Base-by-base conservation (phyloP, 2,797 vertebrate genomes). In the Myotis daubentonii region DNA sequence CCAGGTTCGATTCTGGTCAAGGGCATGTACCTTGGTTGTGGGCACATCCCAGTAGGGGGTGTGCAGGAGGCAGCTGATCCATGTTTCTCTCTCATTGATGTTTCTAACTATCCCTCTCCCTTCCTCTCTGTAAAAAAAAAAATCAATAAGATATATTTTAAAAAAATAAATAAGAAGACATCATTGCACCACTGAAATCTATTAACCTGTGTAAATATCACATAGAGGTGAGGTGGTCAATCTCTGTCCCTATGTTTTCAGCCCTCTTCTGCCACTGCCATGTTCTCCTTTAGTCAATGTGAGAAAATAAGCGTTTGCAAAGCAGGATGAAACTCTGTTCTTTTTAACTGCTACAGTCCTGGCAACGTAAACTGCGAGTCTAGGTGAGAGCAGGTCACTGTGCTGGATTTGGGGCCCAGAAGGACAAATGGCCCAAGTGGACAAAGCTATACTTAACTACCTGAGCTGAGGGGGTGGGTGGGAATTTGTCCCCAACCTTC, bases 291-390 rank as follows among this genome's bases (percentile, higher is more conserved):
- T 72, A 55, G 33, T 33, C 33, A 66, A 44, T 60, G 33, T 66
- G 38, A 86, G 25, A 65, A 88, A 65, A 41, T 19, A 83, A 68
- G 55, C 3, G 62, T 86, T 74, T n/a, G 5, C 23, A 36, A 89
- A 74, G 25, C 23, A 38, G 13, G 19, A 85, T 33, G 41, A 72
- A 91, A 85, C 3, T 13, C 7, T 83, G 72, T 95, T 72, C 53
- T 87, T 62, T 51, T 62, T 44, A 75, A 28, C 44, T 33, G 23
- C 22, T 28, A 33, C 0, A 60, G 72, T 25, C 28, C 6, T 22
- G 13, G 38, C 33, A n/a, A 3, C 4, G 0, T 51, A 62, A 57
- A 68, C 16, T 49, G 0, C 41, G 47, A 75, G 11, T 72, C 6
- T 49, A 30, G 9, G 33, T 33, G 53, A 62, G 30, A 93, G 23